These are phyloP conservation scores for Potamarius usumacintae DNA, from an alignment of 2,113 vertebrate genomes.

Conservation along the genomic window DNA sequence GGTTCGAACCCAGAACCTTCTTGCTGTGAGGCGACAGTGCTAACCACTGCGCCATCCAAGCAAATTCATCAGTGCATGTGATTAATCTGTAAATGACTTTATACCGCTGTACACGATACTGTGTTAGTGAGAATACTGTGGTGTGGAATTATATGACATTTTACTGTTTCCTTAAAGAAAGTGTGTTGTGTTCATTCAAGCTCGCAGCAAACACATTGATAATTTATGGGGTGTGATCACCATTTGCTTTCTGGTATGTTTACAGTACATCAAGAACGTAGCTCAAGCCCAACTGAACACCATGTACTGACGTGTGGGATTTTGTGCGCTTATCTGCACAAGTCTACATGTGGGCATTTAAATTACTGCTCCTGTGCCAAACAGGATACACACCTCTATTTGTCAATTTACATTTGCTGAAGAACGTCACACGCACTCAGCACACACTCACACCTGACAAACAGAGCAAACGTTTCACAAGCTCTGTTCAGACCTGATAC, in stretches of 20 bases:
- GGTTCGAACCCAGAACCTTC: too few species aligned
- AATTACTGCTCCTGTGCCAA: constrained; percentile 1
- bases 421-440: constrained; percentile 13
- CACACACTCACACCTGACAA: not conserved
- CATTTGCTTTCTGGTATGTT: not conserved
- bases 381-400: constrained; percentile 21
- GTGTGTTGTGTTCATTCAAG: not conserved
- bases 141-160: not conserved
- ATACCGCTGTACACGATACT: not conserved
- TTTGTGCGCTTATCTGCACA: not conserved
- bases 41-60: too few species aligned
- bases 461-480: not conserved
- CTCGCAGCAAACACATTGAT: not conserved
- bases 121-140: not conserved
- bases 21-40: too few species aligned
- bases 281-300: not conserved
- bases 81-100: not conserved
- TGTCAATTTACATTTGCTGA: constrained; percentile 7
- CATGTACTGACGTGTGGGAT: not conserved
- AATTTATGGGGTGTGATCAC: not conserved
- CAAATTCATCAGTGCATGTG: not conserved
- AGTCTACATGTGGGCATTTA: not conserved
- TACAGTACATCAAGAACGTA: not conserved
- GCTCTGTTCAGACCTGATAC: not conserved
- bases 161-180: not conserved